These are phyloP conservation scores for Drosophila meridiana DNA, from an alignment of 2,888 invertebrate species.

Conservation along the genomic window DNA sequence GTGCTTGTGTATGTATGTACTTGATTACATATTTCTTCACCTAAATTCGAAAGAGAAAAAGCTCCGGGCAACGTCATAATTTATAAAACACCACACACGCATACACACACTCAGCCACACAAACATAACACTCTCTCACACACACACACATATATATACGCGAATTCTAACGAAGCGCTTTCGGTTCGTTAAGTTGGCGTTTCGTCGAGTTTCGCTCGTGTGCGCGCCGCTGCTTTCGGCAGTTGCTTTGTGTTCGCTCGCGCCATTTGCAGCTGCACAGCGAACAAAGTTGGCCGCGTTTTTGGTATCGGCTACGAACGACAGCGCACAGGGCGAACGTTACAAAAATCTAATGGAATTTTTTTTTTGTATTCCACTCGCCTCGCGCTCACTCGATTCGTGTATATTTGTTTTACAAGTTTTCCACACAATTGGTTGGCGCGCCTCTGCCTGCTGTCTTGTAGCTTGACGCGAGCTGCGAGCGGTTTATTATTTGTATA, in stretches of 20 bases:
- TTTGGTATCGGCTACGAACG: constrained; percentile 36
- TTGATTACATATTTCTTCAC: constrained; percentile 56
- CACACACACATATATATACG: constrained; percentile 23
- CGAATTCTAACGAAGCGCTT: constrained; percentile 72
- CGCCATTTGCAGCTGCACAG: constrained; percentile 82
- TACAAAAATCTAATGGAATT: constrained; percentile 79
- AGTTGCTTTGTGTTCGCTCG: constrained; percentile 67
- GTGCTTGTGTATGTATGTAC: constrained; percentile 33
- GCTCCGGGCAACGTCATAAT: constrained; percentile 73
- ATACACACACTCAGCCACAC: constrained; percentile 9
- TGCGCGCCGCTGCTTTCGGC: constrained; percentile 51
- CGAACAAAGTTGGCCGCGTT: constrained; percentile 79
- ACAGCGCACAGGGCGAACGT: constrained; percentile 10
- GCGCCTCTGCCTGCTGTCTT: neutral
- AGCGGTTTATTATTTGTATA: constrained; percentile 20
- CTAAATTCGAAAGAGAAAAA: constrained; percentile 65
- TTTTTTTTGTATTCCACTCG: constrained; percentile 39
- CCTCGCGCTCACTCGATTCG: constrained; percentile 19
- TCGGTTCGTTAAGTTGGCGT: constrained; percentile 56
- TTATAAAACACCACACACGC: constrained; percentile 63
- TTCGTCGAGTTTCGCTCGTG: constrained; percentile 64
- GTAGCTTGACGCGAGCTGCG: constrained; percentile 3
- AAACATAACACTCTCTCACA: constrained; percentile 25
- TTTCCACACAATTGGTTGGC: constrained; percentile 21
- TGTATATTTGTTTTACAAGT: constrained; percentile 64